A percentile compares a stretch with the other conserved stretches of the same genome.
Evolutionary conservation across 2,113 vertebrate species (phyloP).

Genomic region (Scomber scombrus): DNA sequence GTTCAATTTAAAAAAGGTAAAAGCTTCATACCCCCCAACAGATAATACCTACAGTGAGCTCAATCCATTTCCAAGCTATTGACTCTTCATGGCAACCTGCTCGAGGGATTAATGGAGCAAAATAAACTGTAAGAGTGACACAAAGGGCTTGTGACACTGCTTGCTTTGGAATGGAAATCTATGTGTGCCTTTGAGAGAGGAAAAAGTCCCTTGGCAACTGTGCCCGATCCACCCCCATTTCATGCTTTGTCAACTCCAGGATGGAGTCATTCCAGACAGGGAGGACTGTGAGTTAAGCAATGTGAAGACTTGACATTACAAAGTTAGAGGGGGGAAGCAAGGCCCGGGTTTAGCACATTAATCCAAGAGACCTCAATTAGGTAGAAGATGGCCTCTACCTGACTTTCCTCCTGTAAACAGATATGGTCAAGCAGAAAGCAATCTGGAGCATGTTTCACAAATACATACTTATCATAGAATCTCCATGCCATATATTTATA

Average conservation of each 20-base stretch:
- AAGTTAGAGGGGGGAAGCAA: constrained; percentile 44
- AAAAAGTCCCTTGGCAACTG: constrained; percentile 62
- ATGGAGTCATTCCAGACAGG: constrained; percentile 72
- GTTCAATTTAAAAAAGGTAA: neutral
- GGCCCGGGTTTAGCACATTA: constrained; percentile 58
- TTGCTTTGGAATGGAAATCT: constrained; percentile 60
- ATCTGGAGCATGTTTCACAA: neutral
- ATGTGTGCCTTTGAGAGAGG: constrained; percentile 52
- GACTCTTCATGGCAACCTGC: constrained; percentile 50
- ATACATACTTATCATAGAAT: neutral
- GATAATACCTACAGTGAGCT: constrained; percentile 12
- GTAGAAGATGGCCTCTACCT: neutral
- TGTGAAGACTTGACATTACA: constrained; percentile 51
- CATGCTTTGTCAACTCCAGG: constrained; percentile 81
- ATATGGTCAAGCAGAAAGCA: constrained; percentile 22
- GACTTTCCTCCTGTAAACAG: constrained; percentile 28
- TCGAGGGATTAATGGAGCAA: constrained; percentile 64
- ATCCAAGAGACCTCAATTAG: constrained; percentile 69
- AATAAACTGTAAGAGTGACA: constrained; percentile 67
- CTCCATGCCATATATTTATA: constrained; percentile 12
- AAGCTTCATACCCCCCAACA: constrained; percentile 3
- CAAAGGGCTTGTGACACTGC: constrained; percentile 69
- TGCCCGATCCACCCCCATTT: constrained; percentile 68
- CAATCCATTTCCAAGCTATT: constrained; percentile 52
- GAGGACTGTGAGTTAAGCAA: constrained; percentile 43